Base-by-base conservation (phyloP, 2,888 invertebrate genomes). In the Crioceris asparagi region DNA sequence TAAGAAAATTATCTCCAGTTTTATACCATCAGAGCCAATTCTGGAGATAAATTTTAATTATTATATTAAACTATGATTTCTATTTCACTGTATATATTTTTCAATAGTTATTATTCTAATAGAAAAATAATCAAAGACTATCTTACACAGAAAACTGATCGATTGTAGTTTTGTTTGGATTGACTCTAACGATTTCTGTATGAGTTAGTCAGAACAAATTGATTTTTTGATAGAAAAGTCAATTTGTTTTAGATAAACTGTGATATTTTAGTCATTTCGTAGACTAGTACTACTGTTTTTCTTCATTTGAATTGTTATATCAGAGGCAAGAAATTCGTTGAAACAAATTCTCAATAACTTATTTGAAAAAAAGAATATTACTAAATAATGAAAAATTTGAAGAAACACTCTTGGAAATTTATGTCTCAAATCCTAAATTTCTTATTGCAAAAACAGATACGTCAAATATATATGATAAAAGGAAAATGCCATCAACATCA, bases 191-290 rank as follows among this genome's bases (percentile, higher is more conserved):
- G 16, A n/a, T 37, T 41, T 41, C 35, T 41, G 38, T 41, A 41
- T 34, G 31, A 39, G 41, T 40, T 45, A 43, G 40, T 41, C 39
- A 23, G 33, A 39, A 39, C 34, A 41, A 41, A 43, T 33, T 39
- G 40, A 41, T 32, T 41, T 41, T 39, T 36, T 39, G 32, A 18
- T 21, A 32, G 15, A 12, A 33, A 44, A 32, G 40, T 40, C 44
- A 41, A 43, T 48, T 47, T 46, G 45, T 49, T 47, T 45, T 45
- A 43, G 43, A n/a, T n/a, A 53, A 58, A 60, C 62, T 62, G 62
- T 62, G 62, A 62, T 62, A 62, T 61, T 60, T 61, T 58, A 56
- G 58, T 60, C 59, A 57, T 55, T 10, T 49, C 46, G 42, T 49
- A 41, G 50, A 52, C 46, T 46, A 49, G 52, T 51, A 48, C 32